These are phyloP conservation scores for Corythornis vintsioides DNA, from an alignment of 2,113 vertebrate species.

Conservation along the genomic window DNA sequence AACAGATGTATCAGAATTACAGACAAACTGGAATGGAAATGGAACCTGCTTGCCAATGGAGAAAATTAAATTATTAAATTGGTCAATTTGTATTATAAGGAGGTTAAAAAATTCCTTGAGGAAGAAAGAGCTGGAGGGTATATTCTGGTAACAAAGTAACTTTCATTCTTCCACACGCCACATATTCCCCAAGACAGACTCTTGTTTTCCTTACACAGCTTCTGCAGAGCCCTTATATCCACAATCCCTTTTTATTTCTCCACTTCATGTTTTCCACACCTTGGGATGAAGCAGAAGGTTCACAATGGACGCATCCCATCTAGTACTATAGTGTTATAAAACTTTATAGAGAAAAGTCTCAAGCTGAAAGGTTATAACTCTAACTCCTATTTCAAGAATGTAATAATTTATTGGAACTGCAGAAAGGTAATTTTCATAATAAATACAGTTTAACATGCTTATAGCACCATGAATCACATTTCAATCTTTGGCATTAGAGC, in stretches of 20 bases:
- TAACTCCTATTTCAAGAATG: background rate
- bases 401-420: background rate
- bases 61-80: background rate
- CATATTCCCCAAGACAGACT: background rate
- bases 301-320: background rate
- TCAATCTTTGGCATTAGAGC: background rate
- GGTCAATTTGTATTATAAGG: background rate
- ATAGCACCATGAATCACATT: background rate
- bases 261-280: background rate
- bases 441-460: slow-evolving; percentile 16
- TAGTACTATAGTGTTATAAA: background rate
- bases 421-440: background rate
- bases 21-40: background rate
- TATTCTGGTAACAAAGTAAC: background rate
- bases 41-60: background rate
- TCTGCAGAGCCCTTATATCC: background rate
- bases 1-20: background rate
- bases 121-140: background rate
- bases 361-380: background rate
- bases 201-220: background rate
- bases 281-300: background rate
- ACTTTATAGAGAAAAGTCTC: background rate
- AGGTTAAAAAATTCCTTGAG: background rate
- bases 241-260: background rate
- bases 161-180: background rate